phyloP scores from a whole-genome alignment of 2,113 vertebrate species.

The Sarotherodon lohbergeri region DNA sequence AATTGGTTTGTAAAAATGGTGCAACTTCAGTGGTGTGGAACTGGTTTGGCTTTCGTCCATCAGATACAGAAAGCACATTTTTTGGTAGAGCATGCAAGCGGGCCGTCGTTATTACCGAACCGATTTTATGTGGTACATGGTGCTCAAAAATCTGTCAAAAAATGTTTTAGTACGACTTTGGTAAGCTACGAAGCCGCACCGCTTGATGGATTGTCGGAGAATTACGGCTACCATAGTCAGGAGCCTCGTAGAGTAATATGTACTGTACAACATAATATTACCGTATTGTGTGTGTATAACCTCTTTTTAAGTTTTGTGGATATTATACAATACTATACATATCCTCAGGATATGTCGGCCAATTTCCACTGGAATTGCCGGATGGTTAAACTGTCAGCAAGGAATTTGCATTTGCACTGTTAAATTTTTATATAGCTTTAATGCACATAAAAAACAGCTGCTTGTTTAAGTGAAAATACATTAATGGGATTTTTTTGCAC shows the following conservation, averaged over 20 bases:
- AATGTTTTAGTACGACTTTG: fast-evolving
- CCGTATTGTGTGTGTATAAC: fast-evolving
- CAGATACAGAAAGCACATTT: fast-evolving
- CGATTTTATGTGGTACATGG: fast-evolving
- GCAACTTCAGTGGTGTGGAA: not conserved
- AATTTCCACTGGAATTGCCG: too few species aligned
- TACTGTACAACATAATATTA: not conserved
- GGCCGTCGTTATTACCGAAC: fast-evolving
- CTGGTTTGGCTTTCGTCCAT: not conserved
- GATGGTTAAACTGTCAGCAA: too few species aligned
- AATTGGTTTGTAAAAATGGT: not conserved
- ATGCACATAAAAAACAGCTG: too few species aligned
- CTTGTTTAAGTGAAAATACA: not conserved
- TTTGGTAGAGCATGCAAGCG: fast-evolving
- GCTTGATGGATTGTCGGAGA: not conserved
- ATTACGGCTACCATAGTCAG: fast-evolving
- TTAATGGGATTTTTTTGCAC: too few species aligned
- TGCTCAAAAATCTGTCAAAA: not conserved
- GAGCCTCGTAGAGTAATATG: fast-evolving
- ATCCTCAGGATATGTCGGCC: not conserved
- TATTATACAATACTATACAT: not conserved
- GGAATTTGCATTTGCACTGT: too few species aligned
- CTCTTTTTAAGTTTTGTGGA: not conserved
- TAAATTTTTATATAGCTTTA: too few species aligned
- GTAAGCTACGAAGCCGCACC: fast-evolving